Evolutionary conservation across 2,888 invertebrate genomes (phyloP).

Genomic region (Resseliella maxima): DNA sequence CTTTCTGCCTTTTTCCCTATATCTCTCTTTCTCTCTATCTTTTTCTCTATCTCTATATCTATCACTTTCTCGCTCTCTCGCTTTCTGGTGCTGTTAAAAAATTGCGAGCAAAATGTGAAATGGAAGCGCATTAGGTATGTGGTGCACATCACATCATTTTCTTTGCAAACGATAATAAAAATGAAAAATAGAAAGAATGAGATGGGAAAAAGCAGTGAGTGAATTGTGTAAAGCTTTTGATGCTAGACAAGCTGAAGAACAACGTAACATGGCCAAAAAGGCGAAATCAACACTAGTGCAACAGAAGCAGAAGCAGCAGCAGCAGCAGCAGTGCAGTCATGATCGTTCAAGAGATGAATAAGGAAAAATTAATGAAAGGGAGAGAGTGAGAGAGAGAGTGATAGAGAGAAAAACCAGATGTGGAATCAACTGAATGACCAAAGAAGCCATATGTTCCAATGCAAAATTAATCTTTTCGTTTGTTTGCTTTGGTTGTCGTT

Average conservation of each 20-base stretch:
- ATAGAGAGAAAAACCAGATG: neutral
- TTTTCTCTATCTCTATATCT: too few species aligned
- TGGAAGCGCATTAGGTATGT: conserved; percentile 5
- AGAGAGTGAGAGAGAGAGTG: neutral
- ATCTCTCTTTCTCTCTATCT: too few species aligned
- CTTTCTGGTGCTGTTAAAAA: too few species aligned
- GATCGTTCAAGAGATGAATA: neutral
- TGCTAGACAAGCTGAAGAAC: neutral
- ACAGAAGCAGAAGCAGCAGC: neutral
- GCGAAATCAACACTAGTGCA: neutral
- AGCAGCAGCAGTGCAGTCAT: neutral
- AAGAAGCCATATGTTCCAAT: conserved; percentile 6
- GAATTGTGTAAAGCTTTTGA: conserved; percentile 15
- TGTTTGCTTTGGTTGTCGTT: conserved; percentile 28
- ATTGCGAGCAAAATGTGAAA: neutral
- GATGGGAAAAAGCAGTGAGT: neutral
- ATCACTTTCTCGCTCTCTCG: too few species aligned
- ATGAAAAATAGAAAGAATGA: neutral
- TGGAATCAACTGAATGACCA: conserved; percentile 11
- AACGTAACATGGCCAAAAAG: neutral
- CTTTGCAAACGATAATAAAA: neutral
- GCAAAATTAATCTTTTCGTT: conserved; percentile 48
- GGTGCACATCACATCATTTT: conserved; percentile 7
- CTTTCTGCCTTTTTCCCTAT: too few species aligned
- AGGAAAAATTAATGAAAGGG: neutral